Evolutionary conservation across 2,888 invertebrate genomes (phyloP).

Genomic region (Chironomus riparius): DNA sequence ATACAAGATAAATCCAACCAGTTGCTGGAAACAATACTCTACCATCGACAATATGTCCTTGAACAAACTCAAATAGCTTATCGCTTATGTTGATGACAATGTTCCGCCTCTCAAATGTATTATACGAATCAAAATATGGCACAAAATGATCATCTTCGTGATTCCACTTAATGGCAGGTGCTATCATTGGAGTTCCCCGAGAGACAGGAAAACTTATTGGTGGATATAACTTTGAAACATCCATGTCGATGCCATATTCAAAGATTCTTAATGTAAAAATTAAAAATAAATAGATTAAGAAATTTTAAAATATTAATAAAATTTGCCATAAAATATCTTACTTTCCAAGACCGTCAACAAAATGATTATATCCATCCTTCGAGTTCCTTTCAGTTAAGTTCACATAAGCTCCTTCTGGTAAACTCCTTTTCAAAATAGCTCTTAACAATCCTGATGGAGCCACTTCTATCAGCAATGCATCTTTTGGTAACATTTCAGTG

Average conservation of each 20-base stretch:
- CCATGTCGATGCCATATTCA: constrained; percentile 60
- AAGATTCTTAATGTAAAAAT: constrained; percentile 65
- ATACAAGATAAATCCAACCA: constrained; percentile 66
- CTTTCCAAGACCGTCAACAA: constrained; percentile 59
- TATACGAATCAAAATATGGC: not conserved
- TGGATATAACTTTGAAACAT: constrained; percentile 63
- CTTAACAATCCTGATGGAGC: constrained; percentile 86
- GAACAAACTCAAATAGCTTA: constrained; percentile 37
- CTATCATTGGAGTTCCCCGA: constrained; percentile 68
- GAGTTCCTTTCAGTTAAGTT: constrained; percentile 64
- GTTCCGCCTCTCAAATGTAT: constrained; percentile 50
- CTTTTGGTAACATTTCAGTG: constrained; percentile 63
- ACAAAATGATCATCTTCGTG: constrained; percentile 58
- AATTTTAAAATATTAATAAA: too few relatives aligned
- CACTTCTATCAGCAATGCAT: constrained; percentile 78
- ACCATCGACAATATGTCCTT: constrained; percentile 77
- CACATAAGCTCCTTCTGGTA: constrained; percentile 63
- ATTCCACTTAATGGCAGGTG: constrained; percentile 71
- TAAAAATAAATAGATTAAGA: not conserved
- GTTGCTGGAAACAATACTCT: constrained; percentile 78
- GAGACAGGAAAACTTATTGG: constrained; percentile 65
- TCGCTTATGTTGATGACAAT: constrained; percentile 43
- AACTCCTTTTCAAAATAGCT: constrained; percentile 70
- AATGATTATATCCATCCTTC: constrained; percentile 52
- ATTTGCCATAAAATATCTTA: constrained; percentile 37